Conservation (phyloP, 2,888 invertebrate species). For the Pseudolycoriella hygida region DNA sequence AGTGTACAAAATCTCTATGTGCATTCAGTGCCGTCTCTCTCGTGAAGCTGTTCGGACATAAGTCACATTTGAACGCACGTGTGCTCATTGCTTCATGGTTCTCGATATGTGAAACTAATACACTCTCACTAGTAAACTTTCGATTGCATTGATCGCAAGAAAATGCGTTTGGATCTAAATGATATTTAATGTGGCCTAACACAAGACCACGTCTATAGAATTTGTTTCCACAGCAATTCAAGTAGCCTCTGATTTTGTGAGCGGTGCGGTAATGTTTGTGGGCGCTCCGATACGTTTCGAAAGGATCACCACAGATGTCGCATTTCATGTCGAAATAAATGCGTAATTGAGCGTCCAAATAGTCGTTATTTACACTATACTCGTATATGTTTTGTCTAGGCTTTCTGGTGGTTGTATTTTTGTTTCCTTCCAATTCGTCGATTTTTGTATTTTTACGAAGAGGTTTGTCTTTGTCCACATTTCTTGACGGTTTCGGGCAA, state of each 20-base stretch:
- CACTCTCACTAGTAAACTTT: constrained; percentile 15
- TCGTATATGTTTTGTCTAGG: no score
- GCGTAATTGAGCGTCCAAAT: constrained; percentile 19
- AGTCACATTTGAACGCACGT: constrained; percentile 21
- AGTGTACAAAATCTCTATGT: no score
- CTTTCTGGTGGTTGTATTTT: no score
- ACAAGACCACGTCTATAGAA: constrained; percentile 22
- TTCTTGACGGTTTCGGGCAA: no score
- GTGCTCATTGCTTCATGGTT: no score
- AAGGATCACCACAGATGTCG: constrained; percentile 17
- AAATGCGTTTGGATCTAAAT: constrained; percentile 22
- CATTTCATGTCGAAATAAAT: constrained; percentile 23
- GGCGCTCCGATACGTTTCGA: constrained; percentile 20
- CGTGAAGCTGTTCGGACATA: constrained; percentile 25
- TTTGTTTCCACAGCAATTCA: constrained; percentile 24
- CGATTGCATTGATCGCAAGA: constrained; percentile 6
- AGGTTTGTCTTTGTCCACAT: no score
- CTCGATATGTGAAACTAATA: constrained; percentile 24
- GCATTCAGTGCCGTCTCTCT: no score
- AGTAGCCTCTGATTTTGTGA: constrained; percentile 21
- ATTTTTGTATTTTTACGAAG: no score
- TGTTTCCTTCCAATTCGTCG: no score
- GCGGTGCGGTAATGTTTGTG: constrained; percentile 21
- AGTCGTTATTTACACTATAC: background rate
- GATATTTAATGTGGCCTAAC: constrained; percentile 24